phyloP scores from a whole-genome alignment of 2,888 invertebrate species.

The Trichogramma dendrolimi region DNA sequence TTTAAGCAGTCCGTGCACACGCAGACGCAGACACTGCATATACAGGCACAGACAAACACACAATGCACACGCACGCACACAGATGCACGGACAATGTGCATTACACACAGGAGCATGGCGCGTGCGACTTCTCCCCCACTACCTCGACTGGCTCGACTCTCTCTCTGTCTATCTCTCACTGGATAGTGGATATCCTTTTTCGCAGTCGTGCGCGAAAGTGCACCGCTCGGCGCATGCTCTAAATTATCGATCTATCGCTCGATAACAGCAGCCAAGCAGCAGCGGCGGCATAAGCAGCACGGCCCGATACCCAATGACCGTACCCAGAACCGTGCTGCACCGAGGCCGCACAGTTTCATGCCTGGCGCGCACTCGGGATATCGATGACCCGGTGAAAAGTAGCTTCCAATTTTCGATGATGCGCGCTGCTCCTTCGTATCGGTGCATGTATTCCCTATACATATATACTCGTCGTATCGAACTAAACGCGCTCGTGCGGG shows the following conservation, averaged over 20 bases:
- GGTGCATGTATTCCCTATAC: neutral
- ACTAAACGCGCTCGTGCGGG: too few relatives aligned
- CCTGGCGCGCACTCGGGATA: constrained; percentile 6
- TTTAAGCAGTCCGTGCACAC: too few relatives aligned
- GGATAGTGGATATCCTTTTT: neutral
- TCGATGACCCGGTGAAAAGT: constrained; percentile 21
- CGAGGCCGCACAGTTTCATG: neutral
- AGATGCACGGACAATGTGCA: too few relatives aligned
- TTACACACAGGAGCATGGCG: constrained; percentile 25
- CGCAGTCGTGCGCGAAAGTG: constrained; percentile 15
- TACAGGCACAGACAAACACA: too few relatives aligned
- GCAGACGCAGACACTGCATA: too few relatives aligned
- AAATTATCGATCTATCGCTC: constrained; percentile 27
- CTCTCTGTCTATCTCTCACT: constrained; percentile 10
- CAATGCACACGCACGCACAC: too few relatives aligned
- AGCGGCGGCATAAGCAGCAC: too few relatives aligned
- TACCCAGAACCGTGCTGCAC: too few relatives aligned
- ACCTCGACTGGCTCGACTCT: constrained; percentile 5
- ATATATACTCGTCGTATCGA: too few relatives aligned
- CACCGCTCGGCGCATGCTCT: constrained; percentile 6
- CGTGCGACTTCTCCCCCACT: constrained; percentile 29
- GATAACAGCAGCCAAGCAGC: constrained; percentile 10
- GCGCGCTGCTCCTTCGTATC: neutral
- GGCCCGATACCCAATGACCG: too few relatives aligned
- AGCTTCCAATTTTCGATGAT: too few relatives aligned